Evolutionary conservation across 2,888 invertebrate genomes (phyloP).

Genomic region (Aphrophora alni): DNA sequence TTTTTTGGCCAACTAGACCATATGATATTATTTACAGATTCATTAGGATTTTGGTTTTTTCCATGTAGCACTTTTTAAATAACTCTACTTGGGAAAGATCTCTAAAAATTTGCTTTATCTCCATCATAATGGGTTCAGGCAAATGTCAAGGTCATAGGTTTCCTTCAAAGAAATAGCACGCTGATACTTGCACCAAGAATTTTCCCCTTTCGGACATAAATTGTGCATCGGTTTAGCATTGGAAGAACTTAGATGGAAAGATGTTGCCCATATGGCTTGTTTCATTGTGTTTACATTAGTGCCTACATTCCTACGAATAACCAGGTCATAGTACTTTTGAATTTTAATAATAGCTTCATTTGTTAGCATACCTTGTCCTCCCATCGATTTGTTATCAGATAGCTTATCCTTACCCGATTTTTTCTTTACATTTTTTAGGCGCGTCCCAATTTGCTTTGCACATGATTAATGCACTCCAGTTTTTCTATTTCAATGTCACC

Average conservation of each 20-base stretch:
- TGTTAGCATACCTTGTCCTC: constrained; percentile 46
- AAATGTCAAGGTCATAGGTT: neutral
- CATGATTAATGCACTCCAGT: constrained; percentile 6
- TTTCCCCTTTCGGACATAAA: constrained; percentile 43
- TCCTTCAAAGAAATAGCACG: neutral
- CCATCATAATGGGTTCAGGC: neutral
- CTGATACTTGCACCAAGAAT: constrained; percentile 48
- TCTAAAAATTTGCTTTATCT: neutral
- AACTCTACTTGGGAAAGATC: neutral
- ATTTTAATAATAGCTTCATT: constrained; percentile 48
- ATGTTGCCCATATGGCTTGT: constrained; percentile 50
- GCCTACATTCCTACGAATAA: constrained; percentile 46
- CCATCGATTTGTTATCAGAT: constrained; percentile 34
- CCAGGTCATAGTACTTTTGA: constrained; percentile 48
- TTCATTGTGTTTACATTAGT: constrained; percentile 45
- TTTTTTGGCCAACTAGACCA: neutral
- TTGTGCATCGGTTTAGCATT: constrained; percentile 47
- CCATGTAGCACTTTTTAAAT: neutral
- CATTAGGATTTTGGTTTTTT: constrained; percentile 18
- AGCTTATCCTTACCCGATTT: constrained; percentile 7
- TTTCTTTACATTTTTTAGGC: constrained; percentile 23
- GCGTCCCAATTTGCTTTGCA: constrained; percentile 34
- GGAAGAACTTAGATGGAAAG: constrained; percentile 47
- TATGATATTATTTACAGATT: neutral
- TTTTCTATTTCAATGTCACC: constrained; percentile 18